These are phyloP conservation scores for Platichthys stellatus DNA, from an alignment of 2,113 vertebrate genomes.

Conservation along the genomic window DNA sequence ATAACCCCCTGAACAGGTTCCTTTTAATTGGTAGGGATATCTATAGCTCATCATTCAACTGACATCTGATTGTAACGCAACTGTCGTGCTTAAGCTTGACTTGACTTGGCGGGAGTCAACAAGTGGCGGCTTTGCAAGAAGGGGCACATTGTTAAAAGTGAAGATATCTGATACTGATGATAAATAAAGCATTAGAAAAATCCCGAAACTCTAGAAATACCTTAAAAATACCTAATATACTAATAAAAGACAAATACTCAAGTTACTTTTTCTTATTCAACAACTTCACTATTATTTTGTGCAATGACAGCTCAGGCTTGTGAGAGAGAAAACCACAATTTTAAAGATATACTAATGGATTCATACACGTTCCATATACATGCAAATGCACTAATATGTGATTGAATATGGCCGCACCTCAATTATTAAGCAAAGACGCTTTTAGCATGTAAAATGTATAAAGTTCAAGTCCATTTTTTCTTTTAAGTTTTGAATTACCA, in stretches of 20 bases:
- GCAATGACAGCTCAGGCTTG: no score
- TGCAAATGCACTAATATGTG: neutral
- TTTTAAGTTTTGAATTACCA: slow-evolving; percentile 9
- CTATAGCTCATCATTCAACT: neutral
- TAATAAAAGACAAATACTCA: neutral
- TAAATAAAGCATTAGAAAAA: neutral
- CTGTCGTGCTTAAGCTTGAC: neutral
- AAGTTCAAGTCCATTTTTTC: neutral
- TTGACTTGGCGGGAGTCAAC: neutral
- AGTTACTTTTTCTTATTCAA: no score
- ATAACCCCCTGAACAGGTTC: neutral
- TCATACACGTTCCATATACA: neutral
- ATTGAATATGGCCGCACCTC: neutral
- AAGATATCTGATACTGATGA: neutral
- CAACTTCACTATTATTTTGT: no score
- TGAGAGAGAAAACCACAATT: neutral
- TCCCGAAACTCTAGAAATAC: no score
- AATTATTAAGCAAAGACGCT: neutral
- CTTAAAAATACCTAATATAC: no score
- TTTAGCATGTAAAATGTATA: slow-evolving; percentile 2
- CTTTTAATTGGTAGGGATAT: slow-evolving; percentile 7
- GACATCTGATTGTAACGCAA: neutral
- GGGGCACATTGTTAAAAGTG: slow-evolving; percentile 1
- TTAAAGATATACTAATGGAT: neutral
- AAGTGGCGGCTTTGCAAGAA: slow-evolving; percentile 1